Evolutionary conservation across 2,888 invertebrate species (phyloP).

Genomic region (Synergus japonicus): DNA sequence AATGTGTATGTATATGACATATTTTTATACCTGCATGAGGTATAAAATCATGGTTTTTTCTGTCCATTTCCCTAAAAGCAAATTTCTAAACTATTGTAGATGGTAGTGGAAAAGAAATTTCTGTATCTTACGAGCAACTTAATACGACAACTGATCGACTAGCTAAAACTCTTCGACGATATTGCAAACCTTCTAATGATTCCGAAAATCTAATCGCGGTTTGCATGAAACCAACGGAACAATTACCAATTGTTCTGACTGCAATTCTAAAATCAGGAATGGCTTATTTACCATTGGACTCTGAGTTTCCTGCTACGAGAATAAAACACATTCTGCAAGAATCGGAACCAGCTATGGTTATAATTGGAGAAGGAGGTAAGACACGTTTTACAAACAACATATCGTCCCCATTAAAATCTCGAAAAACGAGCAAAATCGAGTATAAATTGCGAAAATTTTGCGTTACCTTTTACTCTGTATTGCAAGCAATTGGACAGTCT

Average conservation of each 20-base stretch:
- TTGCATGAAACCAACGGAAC: slow-evolving; percentile 88
- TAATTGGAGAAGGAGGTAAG: slow-evolving; percentile 83
- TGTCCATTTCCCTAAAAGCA: slow-evolving; percentile 46
- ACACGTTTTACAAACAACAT: not conserved
- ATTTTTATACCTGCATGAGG: slow-evolving; percentile 68
- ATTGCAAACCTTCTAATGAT: slow-evolving; percentile 73
- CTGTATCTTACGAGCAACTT: slow-evolving; percentile 79
- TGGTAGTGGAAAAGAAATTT: slow-evolving; percentile 61
- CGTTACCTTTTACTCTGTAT: not conserved
- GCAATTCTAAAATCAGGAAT: slow-evolving; percentile 90
- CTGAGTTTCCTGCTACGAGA: slow-evolving; percentile 84
- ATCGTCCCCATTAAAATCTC: not conserved
- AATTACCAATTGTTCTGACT: slow-evolving; percentile 83
- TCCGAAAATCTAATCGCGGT: slow-evolving; percentile 82
- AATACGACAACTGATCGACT: slow-evolving; percentile 80
- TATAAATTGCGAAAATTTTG: not conserved
- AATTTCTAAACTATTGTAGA: slow-evolving; percentile 57
- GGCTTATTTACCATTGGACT: slow-evolving; percentile 91
- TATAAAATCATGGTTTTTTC: slow-evolving; percentile 53
- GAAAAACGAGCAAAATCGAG: not conserved
- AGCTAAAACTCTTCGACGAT: slow-evolving; percentile 79
- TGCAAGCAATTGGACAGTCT: not conserved
- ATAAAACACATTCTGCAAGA: slow-evolving; percentile 88
- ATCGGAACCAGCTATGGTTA: slow-evolving; percentile 84
- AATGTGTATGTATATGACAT: no score